These are phyloP conservation scores for Amphipoea lucens DNA, from an alignment of 2,888 invertebrate species.

Conservation along the genomic window DNA sequence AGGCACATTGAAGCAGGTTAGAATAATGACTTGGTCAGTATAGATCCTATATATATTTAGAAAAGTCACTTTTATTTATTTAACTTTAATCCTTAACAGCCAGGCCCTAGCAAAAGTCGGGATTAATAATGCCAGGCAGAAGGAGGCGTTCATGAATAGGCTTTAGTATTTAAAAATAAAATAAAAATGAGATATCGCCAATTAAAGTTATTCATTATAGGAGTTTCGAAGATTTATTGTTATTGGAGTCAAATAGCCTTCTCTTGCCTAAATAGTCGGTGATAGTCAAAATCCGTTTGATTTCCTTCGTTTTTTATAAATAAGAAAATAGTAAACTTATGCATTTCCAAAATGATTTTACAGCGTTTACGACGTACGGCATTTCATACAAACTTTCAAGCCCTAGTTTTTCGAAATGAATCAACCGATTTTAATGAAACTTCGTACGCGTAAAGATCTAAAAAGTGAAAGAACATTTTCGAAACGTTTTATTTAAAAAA, in stretches of 20 bases:
- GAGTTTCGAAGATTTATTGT: neutral
- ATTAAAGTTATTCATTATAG: neutral
- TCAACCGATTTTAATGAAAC: no score
- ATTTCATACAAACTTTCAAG: no score
- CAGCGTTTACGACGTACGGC: no score
- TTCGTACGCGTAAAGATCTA: no score
- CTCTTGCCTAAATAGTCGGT: no score
- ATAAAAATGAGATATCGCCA: conserved; percentile 1
- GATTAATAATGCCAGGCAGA: conserved; percentile 23
- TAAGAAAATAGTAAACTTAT: neutral
- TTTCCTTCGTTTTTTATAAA: neutral
- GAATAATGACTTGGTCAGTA: neutral
- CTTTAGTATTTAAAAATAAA: conserved; percentile 12
- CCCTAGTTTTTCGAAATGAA: no score
- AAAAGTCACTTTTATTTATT: neutral
- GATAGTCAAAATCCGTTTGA: neutral
- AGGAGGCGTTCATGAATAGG: conserved; percentile 13
- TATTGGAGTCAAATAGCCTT: neutral
- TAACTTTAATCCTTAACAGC: neutral
- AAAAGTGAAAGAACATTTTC: no score
- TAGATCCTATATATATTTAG: no score
- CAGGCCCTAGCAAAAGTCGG: neutral
- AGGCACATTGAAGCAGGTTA: no score
- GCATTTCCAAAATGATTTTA: neutral
- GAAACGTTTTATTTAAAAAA: no score